Evolutionary conservation across 2,113 vertebrate genomes (phyloP).

Genomic region (Brachypteracias leptosomus): DNA sequence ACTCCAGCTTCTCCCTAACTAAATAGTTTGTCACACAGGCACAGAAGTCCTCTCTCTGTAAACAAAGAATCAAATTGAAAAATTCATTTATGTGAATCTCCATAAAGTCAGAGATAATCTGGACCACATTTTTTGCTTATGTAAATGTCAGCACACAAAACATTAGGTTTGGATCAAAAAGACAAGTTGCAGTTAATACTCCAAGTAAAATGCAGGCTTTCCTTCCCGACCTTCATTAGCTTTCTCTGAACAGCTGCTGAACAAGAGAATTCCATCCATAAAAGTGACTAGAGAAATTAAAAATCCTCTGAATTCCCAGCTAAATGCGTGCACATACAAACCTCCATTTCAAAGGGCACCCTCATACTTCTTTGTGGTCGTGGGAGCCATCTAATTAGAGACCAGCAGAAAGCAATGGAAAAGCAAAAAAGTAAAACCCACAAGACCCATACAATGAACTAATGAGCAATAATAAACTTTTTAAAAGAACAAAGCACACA

Average conservation of each 20-base stretch:
- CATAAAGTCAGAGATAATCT: neutral
- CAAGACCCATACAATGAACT: neutral
- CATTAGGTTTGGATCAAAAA: neutral
- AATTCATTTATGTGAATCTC: neutral
- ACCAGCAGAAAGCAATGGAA: neutral
- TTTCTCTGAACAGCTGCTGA: neutral
- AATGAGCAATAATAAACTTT: neutral
- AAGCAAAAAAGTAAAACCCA: neutral
- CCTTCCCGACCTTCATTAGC: neutral
- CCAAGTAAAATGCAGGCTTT: neutral
- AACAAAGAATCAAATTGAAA: neutral
- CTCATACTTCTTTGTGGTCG: accelerated
- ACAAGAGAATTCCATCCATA: neutral
- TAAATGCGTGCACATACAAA: neutral
- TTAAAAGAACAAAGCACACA: neutral
- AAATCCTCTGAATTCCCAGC: neutral
- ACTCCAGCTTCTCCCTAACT: neutral
- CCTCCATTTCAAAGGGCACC: neutral
- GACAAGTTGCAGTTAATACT: neutral
- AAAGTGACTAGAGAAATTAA: neutral
- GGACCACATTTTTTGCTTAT: neutral
- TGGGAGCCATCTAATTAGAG: neutral
- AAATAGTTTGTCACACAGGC: neutral
- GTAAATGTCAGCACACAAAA: slow-evolving; percentile 7
- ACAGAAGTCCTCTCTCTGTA: neutral